A percentile compares a stretch with the other conserved stretches of the same genome.
Conservation (phyloP, 2,888 invertebrate genomes). For the Euzophera pinguis region DNA sequence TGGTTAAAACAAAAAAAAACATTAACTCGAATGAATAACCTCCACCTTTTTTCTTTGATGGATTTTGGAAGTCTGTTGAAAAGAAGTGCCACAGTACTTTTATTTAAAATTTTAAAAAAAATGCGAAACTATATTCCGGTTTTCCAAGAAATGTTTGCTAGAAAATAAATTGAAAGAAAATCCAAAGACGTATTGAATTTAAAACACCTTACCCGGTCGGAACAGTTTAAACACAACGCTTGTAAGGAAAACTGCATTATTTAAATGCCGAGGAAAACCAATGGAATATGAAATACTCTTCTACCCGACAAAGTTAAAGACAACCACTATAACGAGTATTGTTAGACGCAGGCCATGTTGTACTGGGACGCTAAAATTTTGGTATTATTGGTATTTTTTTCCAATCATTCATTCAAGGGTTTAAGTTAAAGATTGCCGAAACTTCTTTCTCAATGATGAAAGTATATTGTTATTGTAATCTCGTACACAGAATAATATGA, state of each 20-base stretch:
- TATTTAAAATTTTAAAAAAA: too few relatives aligned
- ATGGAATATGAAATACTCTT: constrained; percentile 3
- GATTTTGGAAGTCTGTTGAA: too few relatives aligned
- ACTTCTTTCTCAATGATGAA: too few relatives aligned
- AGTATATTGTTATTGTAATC: too few relatives aligned
- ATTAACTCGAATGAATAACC: too few relatives aligned
- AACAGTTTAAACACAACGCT: neutral
- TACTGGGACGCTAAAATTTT: neutral
- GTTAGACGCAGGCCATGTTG: neutral
- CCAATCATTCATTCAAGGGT: neutral
- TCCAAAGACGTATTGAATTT: neutral
- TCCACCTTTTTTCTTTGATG: too few relatives aligned
- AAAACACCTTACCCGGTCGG: neutral
- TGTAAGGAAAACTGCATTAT: constrained; percentile 10
- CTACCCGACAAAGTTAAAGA: constrained; percentile 4
- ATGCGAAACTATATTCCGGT: too few relatives aligned
- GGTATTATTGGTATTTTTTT: neutral
- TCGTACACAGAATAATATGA: too few relatives aligned
- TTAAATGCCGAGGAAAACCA: neutral
- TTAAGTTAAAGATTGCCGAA: too few relatives aligned
- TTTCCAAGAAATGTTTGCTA: too few relatives aligned
- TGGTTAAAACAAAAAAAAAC: too few relatives aligned
- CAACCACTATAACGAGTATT: constrained; percentile 7
- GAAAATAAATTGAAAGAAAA: neutral
- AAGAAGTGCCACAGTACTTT: too few relatives aligned